A percentile compares a stretch with the other conserved stretches of the same genome.
phyloP scores from a whole-genome alignment of 2,888 invertebrate species.

The Andrena trimmerana region DNA sequence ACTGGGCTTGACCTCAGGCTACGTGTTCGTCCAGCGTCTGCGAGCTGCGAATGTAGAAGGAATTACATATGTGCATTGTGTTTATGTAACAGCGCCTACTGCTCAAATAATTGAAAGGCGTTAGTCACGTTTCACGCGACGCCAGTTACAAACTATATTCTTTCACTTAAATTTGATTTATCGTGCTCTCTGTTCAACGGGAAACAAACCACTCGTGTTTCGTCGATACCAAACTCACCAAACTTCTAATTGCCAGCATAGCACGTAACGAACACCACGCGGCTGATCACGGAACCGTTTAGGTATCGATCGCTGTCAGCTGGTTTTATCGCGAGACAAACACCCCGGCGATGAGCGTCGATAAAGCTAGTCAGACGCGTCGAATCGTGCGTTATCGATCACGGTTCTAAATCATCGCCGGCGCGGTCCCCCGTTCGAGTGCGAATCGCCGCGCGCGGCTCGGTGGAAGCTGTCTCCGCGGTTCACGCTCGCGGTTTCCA shows the following conservation, averaged over 20 bases:
- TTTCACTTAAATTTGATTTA: constrained; percentile 10
- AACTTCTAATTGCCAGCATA: background rate
- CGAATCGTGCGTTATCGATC: constrained; percentile 70
- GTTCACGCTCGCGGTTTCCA: constrained; percentile 36
- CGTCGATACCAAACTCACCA: background rate
- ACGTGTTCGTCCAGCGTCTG: constrained; percentile 32
- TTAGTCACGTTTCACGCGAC: constrained; percentile 1
- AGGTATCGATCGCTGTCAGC: constrained; percentile 60
- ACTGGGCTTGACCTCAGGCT: constrained; percentile 45
- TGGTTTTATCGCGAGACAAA: constrained; percentile 55
- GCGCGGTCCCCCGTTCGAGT: constrained; percentile 18
- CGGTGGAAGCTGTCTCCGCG: constrained; percentile 19
- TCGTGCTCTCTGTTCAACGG: background rate
- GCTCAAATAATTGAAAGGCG: constrained; percentile 42
- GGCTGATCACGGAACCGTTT: constrained; percentile 50
- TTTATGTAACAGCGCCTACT: constrained; percentile 38
- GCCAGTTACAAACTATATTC: constrained; percentile 30
- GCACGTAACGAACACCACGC: background rate
- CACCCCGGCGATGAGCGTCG: constrained; percentile 46
- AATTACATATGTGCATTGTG: constrained; percentile 33
- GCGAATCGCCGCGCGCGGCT: background rate
- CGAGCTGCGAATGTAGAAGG: constrained; percentile 34
- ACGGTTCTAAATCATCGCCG: constrained; percentile 63
- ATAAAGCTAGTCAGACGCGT: constrained; percentile 62
- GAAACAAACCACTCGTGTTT: background rate